Evolutionary conservation across 2,113 vertebrate genomes (phyloP).

Genomic region (Psittacula cyanocephala): DNA sequence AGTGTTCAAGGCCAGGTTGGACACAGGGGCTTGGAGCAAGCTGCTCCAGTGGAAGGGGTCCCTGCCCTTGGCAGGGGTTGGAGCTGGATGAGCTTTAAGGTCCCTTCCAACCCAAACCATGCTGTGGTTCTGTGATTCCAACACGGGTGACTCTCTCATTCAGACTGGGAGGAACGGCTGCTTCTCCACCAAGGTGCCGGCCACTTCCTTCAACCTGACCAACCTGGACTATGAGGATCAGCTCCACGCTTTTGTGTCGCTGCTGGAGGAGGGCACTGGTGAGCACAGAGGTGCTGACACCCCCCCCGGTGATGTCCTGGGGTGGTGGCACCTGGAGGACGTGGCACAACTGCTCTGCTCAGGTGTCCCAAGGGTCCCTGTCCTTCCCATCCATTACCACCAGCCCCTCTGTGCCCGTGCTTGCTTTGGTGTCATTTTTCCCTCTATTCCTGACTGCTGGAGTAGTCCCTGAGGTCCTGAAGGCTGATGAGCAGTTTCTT

Average conservation of each 20-base stretch:
- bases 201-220: not conserved
- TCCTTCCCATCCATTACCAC: not conserved
- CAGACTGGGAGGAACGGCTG: not conserved
- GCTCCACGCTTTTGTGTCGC: fast-evolving
- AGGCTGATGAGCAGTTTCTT: not conserved
- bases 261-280: not conserved
- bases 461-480: not conserved
- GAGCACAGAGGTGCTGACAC: not conserved
- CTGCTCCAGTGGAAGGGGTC: not conserved
- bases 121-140: not conserved
- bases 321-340: not conserved
- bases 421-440: not conserved
- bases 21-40: too few relatives aligned
- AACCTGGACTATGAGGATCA: fast-evolving
- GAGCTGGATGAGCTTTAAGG: not conserved
- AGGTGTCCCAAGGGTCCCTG: not conserved
- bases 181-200: not conserved
- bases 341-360: fast-evolving
- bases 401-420: not conserved
- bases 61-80: not conserved
- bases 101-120: not conserved
- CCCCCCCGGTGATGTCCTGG: not conserved
- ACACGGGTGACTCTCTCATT: not conserved
- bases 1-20: too few relatives aligned
- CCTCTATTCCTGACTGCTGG: not conserved